Percentiles rank a stretch among this genome's conserved stretches.
Conservation (phyloP, 2,113 vertebrate genomes). For the Zootoca vivipara region DNA sequence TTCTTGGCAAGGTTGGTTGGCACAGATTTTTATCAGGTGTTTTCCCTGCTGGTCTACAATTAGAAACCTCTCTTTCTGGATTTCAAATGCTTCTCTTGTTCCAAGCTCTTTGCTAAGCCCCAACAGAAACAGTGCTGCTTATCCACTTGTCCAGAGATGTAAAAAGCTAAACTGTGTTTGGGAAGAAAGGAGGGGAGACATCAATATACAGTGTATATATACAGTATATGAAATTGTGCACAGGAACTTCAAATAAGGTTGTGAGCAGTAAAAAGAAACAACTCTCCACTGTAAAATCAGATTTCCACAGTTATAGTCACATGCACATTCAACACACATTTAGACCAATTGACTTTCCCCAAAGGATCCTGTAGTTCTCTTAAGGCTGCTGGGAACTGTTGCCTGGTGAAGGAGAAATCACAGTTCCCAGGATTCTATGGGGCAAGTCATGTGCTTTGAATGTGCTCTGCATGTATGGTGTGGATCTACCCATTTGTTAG, state of each 20-base stretch:
- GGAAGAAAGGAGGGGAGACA: background rate
- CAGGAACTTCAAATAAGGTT: background rate
- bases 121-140: background rate
- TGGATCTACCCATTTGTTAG: background rate
- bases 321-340: background rate
- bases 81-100: background rate
- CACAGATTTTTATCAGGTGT: constrained; percentile 28
- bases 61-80: background rate
- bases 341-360: no score
- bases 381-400: no score
- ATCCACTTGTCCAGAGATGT: background rate
- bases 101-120: background rate
- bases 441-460: no score
- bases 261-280: background rate
- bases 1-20: constrained; percentile 5
- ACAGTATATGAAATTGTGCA: background rate
- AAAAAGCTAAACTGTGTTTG: background rate
- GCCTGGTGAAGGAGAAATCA: no score
- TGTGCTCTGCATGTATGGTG: no score
- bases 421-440: no score
- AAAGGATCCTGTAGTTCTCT: no score
- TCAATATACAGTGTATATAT: no score
- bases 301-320: background rate
- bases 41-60: constrained; percentile 15
- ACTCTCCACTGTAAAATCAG: background rate